These are phyloP conservation scores for Pagetopsis macropterus DNA, from an alignment of 2,797 vertebrate genomes.

Conservation along the genomic window DNA sequence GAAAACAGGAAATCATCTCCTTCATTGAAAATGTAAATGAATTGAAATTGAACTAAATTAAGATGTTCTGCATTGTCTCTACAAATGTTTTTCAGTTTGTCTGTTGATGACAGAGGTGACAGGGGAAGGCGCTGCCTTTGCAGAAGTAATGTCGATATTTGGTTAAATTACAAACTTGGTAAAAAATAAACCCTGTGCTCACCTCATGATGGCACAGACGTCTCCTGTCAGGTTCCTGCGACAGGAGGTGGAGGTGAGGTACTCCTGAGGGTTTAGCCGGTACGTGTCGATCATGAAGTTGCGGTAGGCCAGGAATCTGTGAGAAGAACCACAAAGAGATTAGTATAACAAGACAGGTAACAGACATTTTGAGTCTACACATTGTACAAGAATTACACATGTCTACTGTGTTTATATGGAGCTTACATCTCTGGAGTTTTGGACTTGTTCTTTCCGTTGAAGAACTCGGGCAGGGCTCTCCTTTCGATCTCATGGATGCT, in stretches of 20 bases:
- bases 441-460: slow-evolving; percentile 98
- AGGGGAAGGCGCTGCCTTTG: neutral
- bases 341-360: neutral
- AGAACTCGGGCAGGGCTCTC: slow-evolving; percentile 95
- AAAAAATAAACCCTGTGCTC: neutral
- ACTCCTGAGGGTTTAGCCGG: slow-evolving; percentile 96
- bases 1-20: too few relatives aligned
- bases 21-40: too few relatives aligned
- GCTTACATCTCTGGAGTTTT: slow-evolving; percentile 99
- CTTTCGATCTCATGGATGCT: slow-evolving; percentile 98
- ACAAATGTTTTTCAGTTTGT: too few relatives aligned
- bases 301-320: slow-evolving; percentile 96
- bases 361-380: neutral
- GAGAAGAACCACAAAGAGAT: neutral
- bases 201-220: slow-evolving; percentile 99
- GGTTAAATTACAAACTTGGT: neutral
- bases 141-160: neutral
- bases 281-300: slow-evolving; percentile 99
- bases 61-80: too few relatives aligned
- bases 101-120: too few relatives aligned
- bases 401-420: neutral
- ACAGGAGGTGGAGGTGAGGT: slow-evolving; percentile 97
- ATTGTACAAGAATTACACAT: fast-evolving
- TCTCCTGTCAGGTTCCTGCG: slow-evolving; percentile 96
- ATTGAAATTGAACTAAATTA: too few relatives aligned